A percentile compares a stretch with the other conserved stretches of the same genome.
These are phyloP conservation scores for Dicerorhinus sumatrensis DNA, from an alignment of 2,113 vertebrate species.

Conservation along the genomic window DNA sequence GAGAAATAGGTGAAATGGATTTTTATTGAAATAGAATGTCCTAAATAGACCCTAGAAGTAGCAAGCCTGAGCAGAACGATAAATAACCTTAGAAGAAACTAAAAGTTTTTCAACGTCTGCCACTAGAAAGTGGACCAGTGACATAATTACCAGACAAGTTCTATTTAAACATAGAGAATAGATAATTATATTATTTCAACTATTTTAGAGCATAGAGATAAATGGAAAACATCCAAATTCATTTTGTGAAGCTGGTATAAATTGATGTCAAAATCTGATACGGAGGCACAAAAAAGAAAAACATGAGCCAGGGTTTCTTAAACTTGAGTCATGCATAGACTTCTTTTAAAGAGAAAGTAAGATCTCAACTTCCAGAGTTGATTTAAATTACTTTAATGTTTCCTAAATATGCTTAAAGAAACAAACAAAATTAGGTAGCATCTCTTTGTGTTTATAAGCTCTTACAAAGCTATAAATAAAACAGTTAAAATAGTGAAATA, in stretches of 20 bases:
- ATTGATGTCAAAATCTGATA: background rate
- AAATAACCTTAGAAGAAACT: background rate
- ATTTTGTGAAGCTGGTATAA: background rate
- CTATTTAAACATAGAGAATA: background rate
- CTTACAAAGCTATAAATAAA: background rate
- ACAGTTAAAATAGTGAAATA: background rate
- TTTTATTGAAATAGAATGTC: background rate
- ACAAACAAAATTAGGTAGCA: background rate
- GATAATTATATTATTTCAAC: background rate
- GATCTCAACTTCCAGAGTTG: background rate
- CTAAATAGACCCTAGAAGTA: background rate
- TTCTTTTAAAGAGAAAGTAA: background rate
- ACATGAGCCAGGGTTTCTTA: background rate
- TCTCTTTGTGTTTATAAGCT: background rate
- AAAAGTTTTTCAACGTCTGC: background rate
- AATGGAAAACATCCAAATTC: background rate
- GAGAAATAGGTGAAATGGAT: background rate
- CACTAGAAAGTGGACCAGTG: background rate
- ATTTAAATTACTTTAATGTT: background rate
- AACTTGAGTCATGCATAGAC: background rate
- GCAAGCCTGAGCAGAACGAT: background rate
- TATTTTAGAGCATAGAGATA: background rate
- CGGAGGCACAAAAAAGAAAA: background rate
- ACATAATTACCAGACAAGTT: background rate
- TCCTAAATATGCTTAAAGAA: background rate